These are phyloP conservation scores for Bradypodion ventrale DNA, from an alignment of 2,797 vertebrate species.

Conservation along the genomic window DNA sequence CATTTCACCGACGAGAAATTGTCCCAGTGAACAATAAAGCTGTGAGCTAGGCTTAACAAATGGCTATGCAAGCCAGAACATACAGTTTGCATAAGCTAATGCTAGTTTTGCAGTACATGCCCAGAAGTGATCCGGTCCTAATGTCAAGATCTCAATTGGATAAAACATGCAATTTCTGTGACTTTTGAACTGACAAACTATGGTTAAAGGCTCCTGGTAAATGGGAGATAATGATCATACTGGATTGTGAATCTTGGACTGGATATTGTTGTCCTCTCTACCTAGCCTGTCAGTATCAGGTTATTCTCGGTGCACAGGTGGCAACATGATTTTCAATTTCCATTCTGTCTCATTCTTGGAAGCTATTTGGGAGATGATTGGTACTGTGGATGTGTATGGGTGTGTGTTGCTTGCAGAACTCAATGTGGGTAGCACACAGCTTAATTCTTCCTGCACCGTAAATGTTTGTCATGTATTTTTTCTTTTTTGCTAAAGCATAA, in stretches of 20 bases:
- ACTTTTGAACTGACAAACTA: neutral
- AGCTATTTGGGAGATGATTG: neutral
- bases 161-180: neutral
- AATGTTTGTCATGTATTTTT: neutral
- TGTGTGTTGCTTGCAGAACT: neutral
- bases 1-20: neutral
- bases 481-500: constrained; percentile 6
- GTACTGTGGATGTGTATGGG: neutral
- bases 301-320: neutral
- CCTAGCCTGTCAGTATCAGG: neutral
- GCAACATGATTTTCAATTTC: neutral
- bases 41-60: neutral
- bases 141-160: neutral
- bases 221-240: neutral
- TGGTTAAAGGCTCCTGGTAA: neutral
- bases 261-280: neutral
- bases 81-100: neutral
- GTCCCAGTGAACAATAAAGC: neutral
- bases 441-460: neutral
- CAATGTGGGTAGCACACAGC: neutral
- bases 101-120: neutral
- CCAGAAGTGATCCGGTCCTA: neutral
- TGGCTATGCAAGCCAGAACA: neutral
- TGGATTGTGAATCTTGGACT: neutral
- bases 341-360: neutral